Conservation (phyloP, 1,140 invertebrate genomes). For the Mesaphorura yosii region DNA sequence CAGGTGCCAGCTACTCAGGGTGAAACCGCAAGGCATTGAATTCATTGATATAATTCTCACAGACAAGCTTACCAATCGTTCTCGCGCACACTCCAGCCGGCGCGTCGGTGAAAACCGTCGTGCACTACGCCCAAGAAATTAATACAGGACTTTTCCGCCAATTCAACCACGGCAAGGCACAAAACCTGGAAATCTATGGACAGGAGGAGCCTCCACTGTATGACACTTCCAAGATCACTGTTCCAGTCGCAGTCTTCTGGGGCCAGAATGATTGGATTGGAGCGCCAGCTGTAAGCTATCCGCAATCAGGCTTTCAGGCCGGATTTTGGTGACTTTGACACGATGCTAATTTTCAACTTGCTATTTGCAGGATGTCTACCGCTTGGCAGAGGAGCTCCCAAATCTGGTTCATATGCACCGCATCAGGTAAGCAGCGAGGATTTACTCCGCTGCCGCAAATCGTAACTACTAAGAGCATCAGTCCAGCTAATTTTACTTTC, state of each 20-base stretch:
- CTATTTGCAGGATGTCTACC: conserved; percentile 38
- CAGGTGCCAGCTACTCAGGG: no score
- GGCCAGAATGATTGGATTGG: conserved; percentile 56
- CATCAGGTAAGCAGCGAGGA: conserved; percentile 43
- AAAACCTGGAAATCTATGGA: conserved; percentile 20
- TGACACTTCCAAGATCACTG: conserved; percentile 23
- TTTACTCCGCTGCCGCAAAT: no score
- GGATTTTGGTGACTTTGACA: background rate
- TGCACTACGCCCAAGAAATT: conserved; percentile 62
- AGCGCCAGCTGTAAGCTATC: conserved; percentile 13
- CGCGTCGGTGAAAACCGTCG: conserved; percentile 60
- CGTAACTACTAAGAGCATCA: no score
- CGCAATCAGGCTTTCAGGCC: background rate
- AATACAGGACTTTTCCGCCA: conserved; percentile 38
- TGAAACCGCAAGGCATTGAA: background rate
- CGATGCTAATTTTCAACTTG: background rate
- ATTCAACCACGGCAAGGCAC: conserved; percentile 17
- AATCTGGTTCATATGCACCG: conserved; percentile 40
- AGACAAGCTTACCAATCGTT: conserved; percentile 15
- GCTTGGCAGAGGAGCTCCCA: conserved; percentile 40
- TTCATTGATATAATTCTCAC: background rate
- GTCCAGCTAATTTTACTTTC: no score
- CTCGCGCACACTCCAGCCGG: conserved; percentile 66
- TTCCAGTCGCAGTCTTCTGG: conserved; percentile 55
- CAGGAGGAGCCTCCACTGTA: conserved; percentile 16